These are phyloP conservation scores for Rotaria sp. DNA, from an alignment of 2,888 invertebrate genomes.

Conservation along the genomic window DNA sequence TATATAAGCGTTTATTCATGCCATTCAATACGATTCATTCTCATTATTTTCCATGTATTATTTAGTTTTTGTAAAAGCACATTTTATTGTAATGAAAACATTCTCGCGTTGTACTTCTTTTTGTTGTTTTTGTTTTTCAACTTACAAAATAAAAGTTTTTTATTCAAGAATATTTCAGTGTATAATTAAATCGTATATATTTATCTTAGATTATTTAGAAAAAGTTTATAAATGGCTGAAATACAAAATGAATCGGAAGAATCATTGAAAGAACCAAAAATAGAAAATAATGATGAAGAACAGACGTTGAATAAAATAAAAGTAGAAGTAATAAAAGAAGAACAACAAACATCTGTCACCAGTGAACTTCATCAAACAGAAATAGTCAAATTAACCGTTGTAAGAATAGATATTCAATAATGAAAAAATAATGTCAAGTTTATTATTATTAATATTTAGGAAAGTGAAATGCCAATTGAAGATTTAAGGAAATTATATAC, in stretches of 20 bases:
- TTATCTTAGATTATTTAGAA: not conserved
- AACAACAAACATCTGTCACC: not conserved
- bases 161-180: not conserved
- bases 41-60: too few relatives aligned
- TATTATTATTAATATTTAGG: not conserved
- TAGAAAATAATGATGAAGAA: not conserved
- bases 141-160: not conserved
- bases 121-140: too few relatives aligned
- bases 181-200: not conserved
- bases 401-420: not conserved
- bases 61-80: too few relatives aligned
- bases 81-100: too few relatives aligned
- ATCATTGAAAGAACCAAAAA: not conserved
- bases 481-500: constrained; percentile 16
- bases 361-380: not conserved
- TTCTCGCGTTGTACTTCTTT: too few relatives aligned
- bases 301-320: not conserved
- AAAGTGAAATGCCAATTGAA: constrained; percentile 19
- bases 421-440: not conserved
- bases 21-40: not conserved
- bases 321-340: not conserved
- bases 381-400: not conserved
- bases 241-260: not conserved
- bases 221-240: not conserved
- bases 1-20: not conserved